These are phyloP conservation scores for Tridacna crocea DNA, from an alignment of 2,888 invertebrate species.

Conservation along the genomic window DNA sequence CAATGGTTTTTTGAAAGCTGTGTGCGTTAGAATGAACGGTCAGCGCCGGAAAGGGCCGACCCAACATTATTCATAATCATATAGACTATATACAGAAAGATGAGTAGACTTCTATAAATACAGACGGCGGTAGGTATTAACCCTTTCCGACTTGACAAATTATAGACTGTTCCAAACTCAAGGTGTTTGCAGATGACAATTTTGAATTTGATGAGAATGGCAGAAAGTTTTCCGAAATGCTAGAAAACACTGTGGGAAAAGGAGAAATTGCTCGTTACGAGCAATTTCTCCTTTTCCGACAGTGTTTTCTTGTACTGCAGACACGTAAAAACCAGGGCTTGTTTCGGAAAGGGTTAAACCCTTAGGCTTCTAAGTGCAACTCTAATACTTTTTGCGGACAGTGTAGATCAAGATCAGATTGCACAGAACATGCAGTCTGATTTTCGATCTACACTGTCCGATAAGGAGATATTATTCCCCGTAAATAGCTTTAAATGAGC, in stretches of 20 bases:
- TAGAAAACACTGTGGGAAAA: conserved; percentile 7
- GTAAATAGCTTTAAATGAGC: too few relatives aligned
- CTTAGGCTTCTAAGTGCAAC: too few relatives aligned
- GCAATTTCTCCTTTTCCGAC: neutral
- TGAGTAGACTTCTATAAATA: neutral
- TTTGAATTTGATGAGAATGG: too few relatives aligned
- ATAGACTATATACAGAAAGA: neutral
- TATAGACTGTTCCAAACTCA: neutral
- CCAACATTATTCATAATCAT: neutral
- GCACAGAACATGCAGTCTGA: too few relatives aligned
- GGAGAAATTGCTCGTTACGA: neutral
- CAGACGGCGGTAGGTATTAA: neutral
- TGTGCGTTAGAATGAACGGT: too few relatives aligned
- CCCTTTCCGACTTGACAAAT: neutral
- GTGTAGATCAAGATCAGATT: too few relatives aligned
- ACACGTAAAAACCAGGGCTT: neutral
- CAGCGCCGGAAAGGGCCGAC: too few relatives aligned
- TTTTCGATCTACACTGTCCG: too few relatives aligned
- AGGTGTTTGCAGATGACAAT: neutral
- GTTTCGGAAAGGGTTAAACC: neutral
- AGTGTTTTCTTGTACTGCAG: neutral
- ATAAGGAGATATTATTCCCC: too few relatives aligned
- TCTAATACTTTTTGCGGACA: too few relatives aligned
- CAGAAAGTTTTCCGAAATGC: too few relatives aligned
- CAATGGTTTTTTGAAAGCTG: too few relatives aligned